Evolutionary conservation across 2,888 invertebrate species (phyloP).

Genomic region (Odontomyia ornata): DNA sequence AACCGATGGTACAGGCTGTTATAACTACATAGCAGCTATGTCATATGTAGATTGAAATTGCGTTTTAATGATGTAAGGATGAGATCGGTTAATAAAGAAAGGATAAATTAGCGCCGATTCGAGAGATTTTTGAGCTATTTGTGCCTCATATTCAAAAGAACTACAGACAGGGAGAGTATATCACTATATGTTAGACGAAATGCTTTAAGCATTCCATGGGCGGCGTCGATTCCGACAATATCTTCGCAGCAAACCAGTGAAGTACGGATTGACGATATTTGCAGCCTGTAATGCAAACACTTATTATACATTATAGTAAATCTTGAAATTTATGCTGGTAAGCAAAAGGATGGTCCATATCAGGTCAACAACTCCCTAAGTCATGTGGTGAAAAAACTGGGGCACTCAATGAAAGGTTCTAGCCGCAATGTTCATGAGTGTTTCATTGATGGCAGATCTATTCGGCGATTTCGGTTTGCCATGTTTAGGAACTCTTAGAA

Average conservation of each 20-base stretch:
- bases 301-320: slow-evolving; percentile 31
- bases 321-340: slow-evolving; percentile 37
- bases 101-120: slow-evolving; percentile 9
- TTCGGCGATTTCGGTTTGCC: too few species aligned
- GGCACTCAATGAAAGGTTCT: too few species aligned
- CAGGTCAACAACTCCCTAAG: background rate
- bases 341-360: slow-evolving; percentile 38
- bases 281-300: slow-evolving; percentile 15
- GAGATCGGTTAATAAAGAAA: background rate
- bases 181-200: slow-evolving; percentile 42
- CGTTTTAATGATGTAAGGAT: slow-evolving; percentile 7
- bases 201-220: slow-evolving; percentile 36
- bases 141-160: too few species aligned
- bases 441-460: too few species aligned
- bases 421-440: too few species aligned
- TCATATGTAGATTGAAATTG: background rate
- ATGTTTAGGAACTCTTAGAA: too few species aligned
- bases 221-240: slow-evolving; percentile 34
- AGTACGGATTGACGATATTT: slow-evolving; percentile 42
- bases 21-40: too few species aligned
- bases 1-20: too few species aligned
- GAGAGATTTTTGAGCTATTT: too few species aligned
- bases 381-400: too few species aligned
- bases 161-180: background rate
- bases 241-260: slow-evolving; percentile 41